Evolutionary conservation across 2,888 invertebrate species (phyloP), one percentile per base, ranked within the genome.

Genomic region (Drosophila quinaria): DNA sequence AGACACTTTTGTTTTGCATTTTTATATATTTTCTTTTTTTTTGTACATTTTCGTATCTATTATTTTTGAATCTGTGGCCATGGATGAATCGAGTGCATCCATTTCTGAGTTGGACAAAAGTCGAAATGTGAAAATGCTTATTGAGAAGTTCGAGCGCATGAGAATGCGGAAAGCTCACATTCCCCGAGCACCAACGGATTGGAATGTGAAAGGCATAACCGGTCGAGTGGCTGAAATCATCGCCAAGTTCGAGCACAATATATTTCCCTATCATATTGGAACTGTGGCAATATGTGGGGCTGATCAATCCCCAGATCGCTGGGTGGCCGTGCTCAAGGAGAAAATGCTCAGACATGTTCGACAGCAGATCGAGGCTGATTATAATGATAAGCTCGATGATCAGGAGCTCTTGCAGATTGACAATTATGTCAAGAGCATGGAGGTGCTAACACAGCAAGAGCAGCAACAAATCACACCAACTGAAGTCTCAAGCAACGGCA

Each of bases 131-230:
- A 59, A 39, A 13, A 22, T 29, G 9, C 54, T 73, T 0, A 58
- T 59, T 15, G 49, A 50, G 25, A 58, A 59, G 10, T 73, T 76
- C 31, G 61, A 76, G 50, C 9, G 54, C 8, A 31, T 73, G 31
- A 4, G 22, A 3, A 33, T 49, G 29, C 29, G 37, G 4, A 17
- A 15, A 10, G 17, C 11, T 6, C n/a, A 15, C 0, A 10, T 2
- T 1, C 4, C 22, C 0, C 19, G 19, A 17, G n/a, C n/a, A 11
- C 29, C 29, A 1, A 2, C 5, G 5, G 39, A 41, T 3, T 52
- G 25, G n/a, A 8, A 54, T 4, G 3, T 42, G 0, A 22, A 59
- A 1, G 6, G 4, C 3, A 0, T 13, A 2, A 6, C 15, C 1
- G 73, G 66, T 0, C 54, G 46, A 5, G 74, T 74, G 0, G 58